These are phyloP conservation scores for Alethe castanea DNA, from an alignment of 2,113 vertebrate species.

Conservation along the genomic window DNA sequence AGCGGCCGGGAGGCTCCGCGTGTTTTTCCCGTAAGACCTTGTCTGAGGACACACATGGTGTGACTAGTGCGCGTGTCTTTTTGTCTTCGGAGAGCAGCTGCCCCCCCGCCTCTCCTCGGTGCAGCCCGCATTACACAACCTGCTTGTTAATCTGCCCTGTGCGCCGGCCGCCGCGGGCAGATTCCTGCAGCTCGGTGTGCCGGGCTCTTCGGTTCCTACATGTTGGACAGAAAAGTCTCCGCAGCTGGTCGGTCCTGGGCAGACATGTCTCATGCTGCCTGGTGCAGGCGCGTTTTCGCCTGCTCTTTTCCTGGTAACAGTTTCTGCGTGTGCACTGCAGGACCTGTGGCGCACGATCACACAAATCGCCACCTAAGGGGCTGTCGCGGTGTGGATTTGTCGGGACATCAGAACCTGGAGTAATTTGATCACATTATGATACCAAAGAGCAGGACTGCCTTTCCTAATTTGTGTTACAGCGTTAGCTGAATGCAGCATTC, in stretches of 20 bases:
- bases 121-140: neutral
- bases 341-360: neutral
- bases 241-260: neutral
- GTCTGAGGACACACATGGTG: neutral
- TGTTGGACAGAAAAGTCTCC: neutral
- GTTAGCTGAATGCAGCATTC: neutral
- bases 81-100: neutral
- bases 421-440: neutral
- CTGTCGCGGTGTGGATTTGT: neutral
- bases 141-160: rapidly evolving
- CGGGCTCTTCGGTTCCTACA: rapidly evolving
- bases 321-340: rapidly evolving
- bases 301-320: too few species aligned
- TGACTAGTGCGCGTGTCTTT: neutral
- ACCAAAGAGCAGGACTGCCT: neutral
- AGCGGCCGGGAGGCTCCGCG: neutral
- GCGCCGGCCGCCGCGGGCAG: neutral
- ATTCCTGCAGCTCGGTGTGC: rapidly evolving
- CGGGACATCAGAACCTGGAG: neutral
- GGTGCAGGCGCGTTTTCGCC: rapidly evolving
- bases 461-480: neutral
- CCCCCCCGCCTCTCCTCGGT: too few species aligned
- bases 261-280: too few species aligned
- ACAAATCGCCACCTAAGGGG: rapidly evolving
- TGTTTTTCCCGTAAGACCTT: neutral